Base-by-base conservation (phyloP, 2,113 vertebrate genomes). In the Chaenogobius annularis region DNA sequence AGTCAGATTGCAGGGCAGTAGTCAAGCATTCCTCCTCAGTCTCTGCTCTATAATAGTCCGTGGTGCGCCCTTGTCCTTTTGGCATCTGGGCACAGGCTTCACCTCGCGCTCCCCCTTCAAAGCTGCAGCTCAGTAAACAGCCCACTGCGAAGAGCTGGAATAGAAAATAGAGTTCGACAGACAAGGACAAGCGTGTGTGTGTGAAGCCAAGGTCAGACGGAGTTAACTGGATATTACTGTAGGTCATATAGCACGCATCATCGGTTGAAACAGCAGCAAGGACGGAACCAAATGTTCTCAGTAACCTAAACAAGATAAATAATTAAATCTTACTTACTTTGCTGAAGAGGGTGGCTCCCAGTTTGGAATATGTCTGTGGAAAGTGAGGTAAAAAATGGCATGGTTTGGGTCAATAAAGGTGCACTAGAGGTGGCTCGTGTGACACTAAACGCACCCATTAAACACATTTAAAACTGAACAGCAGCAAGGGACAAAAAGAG, bases 51-150 rank as follows among this genome's bases (percentile, higher is more conserved):
- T 77, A 31, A 31, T 31, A 88, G 77, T 75, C 52, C 74, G 66
- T 74, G 83, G 78, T 79, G 44, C 79, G 59, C 50, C 17, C 48
- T 50, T 10, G 82, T 85, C 85, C 80, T 75, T 82, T 79, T 79
- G 80, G 74, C 84, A 85, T 84, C 83, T 81, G 85, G 78, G 77
- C 75, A 55, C 77, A 74, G 8, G 1, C 73, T 70, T 78, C 78
- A 74, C 70, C 76, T 59, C 69, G 23, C 26, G 55, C 79, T 31
- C 75, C 70, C 68, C 76, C 84, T 82, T 89, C 87, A 88, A 84
- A 87, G 85, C 31, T 62, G 43, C 7, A 58, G 72, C 61, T 82
- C 72, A 67, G 71, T 75, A 79, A 85, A 46, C 48, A 62, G 77
- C 68, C 69, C 23, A 10, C 68, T 64, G 69, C 9, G 69, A 85